Evolutionary conservation across 2,888 invertebrate genomes (phyloP).

Genomic region (Entomobrya proxima): DNA sequence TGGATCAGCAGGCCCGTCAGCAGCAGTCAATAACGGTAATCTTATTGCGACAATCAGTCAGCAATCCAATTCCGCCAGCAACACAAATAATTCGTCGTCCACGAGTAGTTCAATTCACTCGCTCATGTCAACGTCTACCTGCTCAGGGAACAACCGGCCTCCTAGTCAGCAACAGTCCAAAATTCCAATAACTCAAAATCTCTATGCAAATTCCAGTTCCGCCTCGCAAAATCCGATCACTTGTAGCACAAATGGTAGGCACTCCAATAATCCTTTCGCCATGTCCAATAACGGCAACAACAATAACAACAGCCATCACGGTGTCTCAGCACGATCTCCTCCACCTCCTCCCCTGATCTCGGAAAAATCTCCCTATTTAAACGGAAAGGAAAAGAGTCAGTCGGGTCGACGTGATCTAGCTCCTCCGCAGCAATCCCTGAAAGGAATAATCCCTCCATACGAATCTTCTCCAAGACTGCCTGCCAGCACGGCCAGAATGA

Average conservation of each 20-base stretch:
- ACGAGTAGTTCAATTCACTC: constrained; percentile 65
- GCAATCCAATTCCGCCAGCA: constrained; percentile 56
- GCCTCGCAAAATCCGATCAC: constrained; percentile 33
- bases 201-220: constrained; percentile 56
- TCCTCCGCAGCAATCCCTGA: constrained; percentile 24
- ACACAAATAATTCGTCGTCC: constrained; percentile 36
- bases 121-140: constrained; percentile 69
- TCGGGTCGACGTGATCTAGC: constrained; percentile 39
- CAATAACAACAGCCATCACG: constrained; percentile 16
- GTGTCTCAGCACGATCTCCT: constrained; percentile 43
- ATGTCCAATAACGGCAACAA: constrained; percentile 33
- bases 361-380: constrained; percentile 49
- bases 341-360: constrained; percentile 56
- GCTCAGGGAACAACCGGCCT: constrained; percentile 43
- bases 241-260: constrained; percentile 20
- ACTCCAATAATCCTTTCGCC: constrained; percentile 51
- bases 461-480: constrained; percentile 42
- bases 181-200: constrained; percentile 37
- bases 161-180: constrained; percentile 51
- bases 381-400: constrained; percentile 25
- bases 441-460: constrained; percentile 40
- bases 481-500: constrained; percentile 59
- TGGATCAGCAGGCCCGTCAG: neutral
- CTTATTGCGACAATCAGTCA: constrained; percentile 56
- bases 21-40: constrained; percentile 33